phyloP scores from a whole-genome alignment of 2,888 invertebrate species.

The Stegana nigrithorax region DNA sequence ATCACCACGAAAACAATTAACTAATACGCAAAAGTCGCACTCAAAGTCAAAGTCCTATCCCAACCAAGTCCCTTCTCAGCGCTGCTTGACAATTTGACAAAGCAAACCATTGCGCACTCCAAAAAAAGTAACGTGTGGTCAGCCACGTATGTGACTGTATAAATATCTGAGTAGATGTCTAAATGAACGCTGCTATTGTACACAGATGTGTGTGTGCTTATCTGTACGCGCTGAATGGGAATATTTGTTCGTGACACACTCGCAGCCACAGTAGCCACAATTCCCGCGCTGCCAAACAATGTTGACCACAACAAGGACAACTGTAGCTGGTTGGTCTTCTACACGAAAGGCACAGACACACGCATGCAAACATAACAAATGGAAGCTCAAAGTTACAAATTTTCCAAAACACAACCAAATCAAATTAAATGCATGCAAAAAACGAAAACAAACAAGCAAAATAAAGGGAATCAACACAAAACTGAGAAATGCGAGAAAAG shows the following conservation, averaged over 20 bases:
- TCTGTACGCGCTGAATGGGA: too few relatives aligned
- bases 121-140: too few relatives aligned
- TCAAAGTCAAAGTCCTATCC: too few relatives aligned
- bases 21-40: too few relatives aligned
- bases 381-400: not conserved
- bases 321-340: not conserved
- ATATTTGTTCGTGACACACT: slow-evolving; percentile 29
- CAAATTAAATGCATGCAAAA: slow-evolving; percentile 1
- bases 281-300: slow-evolving; percentile 31
- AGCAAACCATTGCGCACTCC: too few relatives aligned
- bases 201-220: too few relatives aligned
- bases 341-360: not conserved
- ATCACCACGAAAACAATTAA: too few relatives aligned
- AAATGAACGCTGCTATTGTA: too few relatives aligned
- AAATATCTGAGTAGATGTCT: too few relatives aligned
- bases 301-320: slow-evolving; percentile 22
- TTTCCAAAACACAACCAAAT: slow-evolving; percentile 1
- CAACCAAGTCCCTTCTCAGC: too few relatives aligned
- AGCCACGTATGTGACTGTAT: too few relatives aligned
- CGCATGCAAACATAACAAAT: not conserved
- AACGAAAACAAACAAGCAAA: not conserved
- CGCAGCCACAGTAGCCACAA: slow-evolving; percentile 34
- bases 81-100: too few relatives aligned
- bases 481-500: slow-evolving; percentile 21
- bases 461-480: not conserved